phyloP scores from a whole-genome alignment of 2,888 invertebrate genomes.

The Hecatera dysodea region DNA sequence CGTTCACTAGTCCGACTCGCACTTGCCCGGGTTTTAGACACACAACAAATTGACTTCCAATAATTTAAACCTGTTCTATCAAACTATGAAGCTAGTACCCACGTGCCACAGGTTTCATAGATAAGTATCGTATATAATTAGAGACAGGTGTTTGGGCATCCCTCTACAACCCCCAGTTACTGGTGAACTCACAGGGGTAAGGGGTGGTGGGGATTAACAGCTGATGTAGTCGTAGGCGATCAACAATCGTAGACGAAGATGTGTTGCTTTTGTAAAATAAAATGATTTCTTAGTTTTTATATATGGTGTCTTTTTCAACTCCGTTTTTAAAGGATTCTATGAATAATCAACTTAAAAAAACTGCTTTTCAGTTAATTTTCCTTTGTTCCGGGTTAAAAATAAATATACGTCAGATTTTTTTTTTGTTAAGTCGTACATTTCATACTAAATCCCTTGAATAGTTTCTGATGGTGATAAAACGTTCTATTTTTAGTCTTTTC shows the following conservation, averaged over 20 bases:
- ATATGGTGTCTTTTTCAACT: too few species aligned
- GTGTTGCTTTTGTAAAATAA: not conserved
- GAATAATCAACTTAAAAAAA: too few species aligned
- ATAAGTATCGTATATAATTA: conserved; percentile 61
- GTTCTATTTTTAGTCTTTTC: too few species aligned
- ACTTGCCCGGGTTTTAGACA: too few species aligned
- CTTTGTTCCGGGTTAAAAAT: too few species aligned
- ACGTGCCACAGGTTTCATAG: conserved; percentile 46
- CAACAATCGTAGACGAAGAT: not conserved
- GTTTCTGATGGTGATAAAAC: too few species aligned
- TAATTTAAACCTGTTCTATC: not conserved
- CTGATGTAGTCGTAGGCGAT: conserved; percentile 35
- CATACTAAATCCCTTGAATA: too few species aligned
- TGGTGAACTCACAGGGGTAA: conserved; percentile 9
- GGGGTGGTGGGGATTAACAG: conserved; percentile 25
- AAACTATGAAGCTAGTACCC: conserved; percentile 12
- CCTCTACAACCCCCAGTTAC: conserved; percentile 32
- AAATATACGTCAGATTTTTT: too few species aligned
- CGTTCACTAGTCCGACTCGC: too few species aligned
- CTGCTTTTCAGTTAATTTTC: too few species aligned
- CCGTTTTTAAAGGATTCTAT: too few species aligned
- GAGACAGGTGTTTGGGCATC: conserved; percentile 51
- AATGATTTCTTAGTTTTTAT: not conserved
- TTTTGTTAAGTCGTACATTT: too few species aligned
- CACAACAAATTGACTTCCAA: conserved; percentile 3